Evolutionary conservation across 1,140 invertebrate genomes (phyloP).

Genomic region (Eriocheir sinensis): DNA sequence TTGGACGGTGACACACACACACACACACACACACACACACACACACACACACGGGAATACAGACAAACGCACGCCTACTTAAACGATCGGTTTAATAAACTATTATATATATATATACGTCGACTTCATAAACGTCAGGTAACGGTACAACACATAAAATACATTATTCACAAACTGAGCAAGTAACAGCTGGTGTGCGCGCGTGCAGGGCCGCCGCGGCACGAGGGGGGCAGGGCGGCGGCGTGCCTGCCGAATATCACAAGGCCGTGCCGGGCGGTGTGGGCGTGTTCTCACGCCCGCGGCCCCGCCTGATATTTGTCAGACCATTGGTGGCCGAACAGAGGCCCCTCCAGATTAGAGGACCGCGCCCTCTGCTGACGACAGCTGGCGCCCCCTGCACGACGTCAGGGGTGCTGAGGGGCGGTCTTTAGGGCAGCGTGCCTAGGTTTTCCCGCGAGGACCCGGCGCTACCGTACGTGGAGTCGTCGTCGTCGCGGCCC

Average conservation of each 20-base stretch:
- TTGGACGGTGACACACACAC: not conserved
- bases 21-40: constrained; percentile 14
- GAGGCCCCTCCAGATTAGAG: not conserved
- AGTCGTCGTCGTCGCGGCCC: constrained; percentile 36
- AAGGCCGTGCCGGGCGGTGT: not conserved
- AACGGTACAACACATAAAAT: not conserved
- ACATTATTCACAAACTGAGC: not conserved
- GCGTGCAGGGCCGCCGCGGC: not conserved
- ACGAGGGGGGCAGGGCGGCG: not conserved
- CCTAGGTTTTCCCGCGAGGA: constrained; percentile 58
- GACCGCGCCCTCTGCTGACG: not conserved
- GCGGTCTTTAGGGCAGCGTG: not conserved
- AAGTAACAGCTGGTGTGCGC: not conserved
- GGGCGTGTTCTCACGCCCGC: not conserved
- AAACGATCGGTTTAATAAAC: not conserved
- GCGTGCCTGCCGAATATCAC: not conserved
- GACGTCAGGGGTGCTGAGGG: not conserved
- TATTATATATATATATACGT: not conserved
- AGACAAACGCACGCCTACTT: not conserved
- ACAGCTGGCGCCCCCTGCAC: not conserved
- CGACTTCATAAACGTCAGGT: not conserved
- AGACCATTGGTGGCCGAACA: not conserved
- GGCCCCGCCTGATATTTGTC: not conserved
- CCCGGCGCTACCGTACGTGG: constrained; percentile 70
- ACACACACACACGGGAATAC: not conserved